These are phyloP conservation scores for Sarcophaga peregrina DNA, from an alignment of 1,140 invertebrate genomes.

Conservation along the genomic window DNA sequence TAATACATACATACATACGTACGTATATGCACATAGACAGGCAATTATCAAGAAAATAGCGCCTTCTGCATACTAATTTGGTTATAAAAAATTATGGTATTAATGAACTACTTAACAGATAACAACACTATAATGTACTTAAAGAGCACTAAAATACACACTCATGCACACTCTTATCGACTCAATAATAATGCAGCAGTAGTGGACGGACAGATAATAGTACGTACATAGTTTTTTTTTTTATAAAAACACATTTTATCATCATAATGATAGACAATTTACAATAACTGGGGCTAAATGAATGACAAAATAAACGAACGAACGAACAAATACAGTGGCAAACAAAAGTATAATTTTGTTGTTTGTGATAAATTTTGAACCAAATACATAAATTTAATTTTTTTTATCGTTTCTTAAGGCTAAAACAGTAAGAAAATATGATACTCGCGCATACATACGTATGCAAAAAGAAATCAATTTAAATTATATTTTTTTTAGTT, in stretches of 20 bases:
- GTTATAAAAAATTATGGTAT: background rate
- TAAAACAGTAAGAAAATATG: background rate
- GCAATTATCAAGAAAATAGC: constrained; percentile 17
- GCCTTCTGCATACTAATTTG: constrained; percentile 17
- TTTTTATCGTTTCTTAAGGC: background rate
- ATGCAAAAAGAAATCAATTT: background rate
- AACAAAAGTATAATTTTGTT: background rate
- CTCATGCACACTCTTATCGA: no score
- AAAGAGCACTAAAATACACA: background rate
- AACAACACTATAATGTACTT: background rate
- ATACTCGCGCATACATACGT: background rate
- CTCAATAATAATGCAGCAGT: background rate
- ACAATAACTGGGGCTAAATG: background rate
- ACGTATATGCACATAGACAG: background rate
- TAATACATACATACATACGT: background rate
- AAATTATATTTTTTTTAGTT: background rate
- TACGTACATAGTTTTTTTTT: background rate
- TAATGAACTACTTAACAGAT: background rate
- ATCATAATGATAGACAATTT: constrained; percentile 22
- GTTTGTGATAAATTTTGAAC: constrained; percentile 23
- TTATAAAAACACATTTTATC: constrained; percentile 21
- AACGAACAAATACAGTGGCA: background rate
- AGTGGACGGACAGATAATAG: background rate
- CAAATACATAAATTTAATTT: constrained; percentile 10
- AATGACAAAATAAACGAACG: no score